Evolutionary conservation across 2,113 vertebrate genomes (phyloP).

Genomic region (Chrysemys picta): DNA sequence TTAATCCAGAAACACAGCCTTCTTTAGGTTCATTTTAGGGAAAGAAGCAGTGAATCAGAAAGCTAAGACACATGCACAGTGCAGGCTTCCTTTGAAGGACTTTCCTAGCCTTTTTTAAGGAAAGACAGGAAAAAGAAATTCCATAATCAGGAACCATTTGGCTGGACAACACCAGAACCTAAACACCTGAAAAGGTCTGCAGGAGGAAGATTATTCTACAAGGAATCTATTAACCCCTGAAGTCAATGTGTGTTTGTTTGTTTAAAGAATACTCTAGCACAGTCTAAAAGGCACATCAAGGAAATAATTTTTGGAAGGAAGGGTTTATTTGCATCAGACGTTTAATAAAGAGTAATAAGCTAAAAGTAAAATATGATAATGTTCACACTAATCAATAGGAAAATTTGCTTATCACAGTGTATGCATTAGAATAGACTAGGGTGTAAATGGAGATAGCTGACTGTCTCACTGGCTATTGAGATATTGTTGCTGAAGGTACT

Average conservation of each 20-base stretch:
- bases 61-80: not conserved
- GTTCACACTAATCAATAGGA: not conserved
- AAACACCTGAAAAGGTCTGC: not conserved
- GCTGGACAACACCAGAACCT: not conserved
- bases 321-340: not conserved
- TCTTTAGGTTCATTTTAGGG: not conserved
- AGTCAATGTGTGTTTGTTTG: not conserved
- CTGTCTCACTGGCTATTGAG: not conserved
- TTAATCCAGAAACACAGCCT: not conserved
- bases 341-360: not conserved
- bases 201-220: not conserved
- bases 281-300: not conserved
- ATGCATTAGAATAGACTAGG: not conserved
- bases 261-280: not conserved
- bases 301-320: not conserved
- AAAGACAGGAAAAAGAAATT: not conserved
- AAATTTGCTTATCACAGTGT: accelerated
- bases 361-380: accelerated
- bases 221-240: not conserved
- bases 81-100: not conserved
- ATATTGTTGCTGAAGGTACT: not conserved
- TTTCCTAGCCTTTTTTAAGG: not conserved
- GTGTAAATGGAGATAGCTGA: not conserved
- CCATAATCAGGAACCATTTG: slow-evolving; percentile 7
- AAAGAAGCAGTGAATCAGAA: not conserved